Evolutionary conservation across 2,888 invertebrate genomes (phyloP).

Genomic region (Empis stercorea): DNA sequence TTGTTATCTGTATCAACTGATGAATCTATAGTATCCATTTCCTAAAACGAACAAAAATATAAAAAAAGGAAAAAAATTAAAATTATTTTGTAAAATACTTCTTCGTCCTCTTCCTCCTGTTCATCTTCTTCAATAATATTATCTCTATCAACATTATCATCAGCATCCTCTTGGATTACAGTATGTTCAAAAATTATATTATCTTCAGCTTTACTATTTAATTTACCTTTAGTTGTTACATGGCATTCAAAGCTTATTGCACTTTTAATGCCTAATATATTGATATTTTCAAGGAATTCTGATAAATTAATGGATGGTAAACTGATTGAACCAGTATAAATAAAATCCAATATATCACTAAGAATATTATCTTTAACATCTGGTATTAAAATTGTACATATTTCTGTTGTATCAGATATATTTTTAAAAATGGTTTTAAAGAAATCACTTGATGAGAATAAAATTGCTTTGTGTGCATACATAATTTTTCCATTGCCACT

Average conservation of each 20-base stretch:
- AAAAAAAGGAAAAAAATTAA: no score
- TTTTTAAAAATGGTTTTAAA: conserved; percentile 27
- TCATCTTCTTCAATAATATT: neutral
- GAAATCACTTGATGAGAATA: conserved; percentile 31
- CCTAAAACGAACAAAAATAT: no score
- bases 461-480: conserved; percentile 31
- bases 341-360: conserved; percentile 29
- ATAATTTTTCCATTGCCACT: conserved; percentile 26
- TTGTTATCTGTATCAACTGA: neutral
- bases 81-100: no score
- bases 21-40: no score
- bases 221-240: conserved; percentile 14
- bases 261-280: conserved; percentile 32
- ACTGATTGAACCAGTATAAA: conserved; percentile 32
- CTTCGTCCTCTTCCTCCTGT: neutral
- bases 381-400: conserved; percentile 29
- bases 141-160: neutral
- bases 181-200: conserved; percentile 12
- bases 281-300: conserved; percentile 32
- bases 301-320: conserved; percentile 28
- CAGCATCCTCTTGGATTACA: neutral
- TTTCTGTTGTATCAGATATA: conserved; percentile 25
- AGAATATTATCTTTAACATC: conserved; percentile 29
- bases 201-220: conserved; percentile 1
- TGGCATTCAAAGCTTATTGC: conserved; percentile 33